Evolutionary conservation across 2,113 vertebrate species (phyloP).

Genomic region (Hypocryptadius cinnamomeus): DNA sequence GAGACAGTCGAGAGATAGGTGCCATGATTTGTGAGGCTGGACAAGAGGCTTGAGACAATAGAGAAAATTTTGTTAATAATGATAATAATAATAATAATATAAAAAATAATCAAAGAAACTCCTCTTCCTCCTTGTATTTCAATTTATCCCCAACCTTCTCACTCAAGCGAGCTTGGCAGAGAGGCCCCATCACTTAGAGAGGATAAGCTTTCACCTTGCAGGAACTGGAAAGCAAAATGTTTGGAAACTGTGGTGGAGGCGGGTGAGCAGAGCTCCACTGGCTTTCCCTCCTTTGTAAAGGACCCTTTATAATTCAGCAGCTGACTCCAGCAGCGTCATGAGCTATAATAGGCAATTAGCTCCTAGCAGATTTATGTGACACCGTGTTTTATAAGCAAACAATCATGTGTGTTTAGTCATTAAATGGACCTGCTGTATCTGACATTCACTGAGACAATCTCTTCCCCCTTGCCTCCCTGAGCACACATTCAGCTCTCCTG

Average conservation of each 20-base stretch:
- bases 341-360: conserved; percentile 53
- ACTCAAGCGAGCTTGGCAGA: not conserved
- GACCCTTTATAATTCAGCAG: conserved; percentile 19
- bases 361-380: conserved; percentile 42
- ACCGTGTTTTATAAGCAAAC: conserved; percentile 17
- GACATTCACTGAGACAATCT: accelerated
- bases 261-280: accelerated
- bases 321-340: not conserved
- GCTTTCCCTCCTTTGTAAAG: not conserved
- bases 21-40: not conserved
- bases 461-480: not conserved
- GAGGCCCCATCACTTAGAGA: accelerated
- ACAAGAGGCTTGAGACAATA: not conserved
- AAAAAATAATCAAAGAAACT: not conserved
- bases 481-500: not conserved
- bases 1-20: not conserved
- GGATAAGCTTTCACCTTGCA: not conserved
- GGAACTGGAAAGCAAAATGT: not conserved
- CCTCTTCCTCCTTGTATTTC: not conserved
- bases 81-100: not conserved
- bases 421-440: not conserved
- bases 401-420: conserved; percentile 38
- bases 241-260: not conserved
- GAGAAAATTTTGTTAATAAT: not conserved
- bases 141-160: not conserved